Percentiles rank a stretch among this genome's conserved stretches.
Conservation (phyloP, 2,888 invertebrate species). For the Odontocolon sp. region DNA sequence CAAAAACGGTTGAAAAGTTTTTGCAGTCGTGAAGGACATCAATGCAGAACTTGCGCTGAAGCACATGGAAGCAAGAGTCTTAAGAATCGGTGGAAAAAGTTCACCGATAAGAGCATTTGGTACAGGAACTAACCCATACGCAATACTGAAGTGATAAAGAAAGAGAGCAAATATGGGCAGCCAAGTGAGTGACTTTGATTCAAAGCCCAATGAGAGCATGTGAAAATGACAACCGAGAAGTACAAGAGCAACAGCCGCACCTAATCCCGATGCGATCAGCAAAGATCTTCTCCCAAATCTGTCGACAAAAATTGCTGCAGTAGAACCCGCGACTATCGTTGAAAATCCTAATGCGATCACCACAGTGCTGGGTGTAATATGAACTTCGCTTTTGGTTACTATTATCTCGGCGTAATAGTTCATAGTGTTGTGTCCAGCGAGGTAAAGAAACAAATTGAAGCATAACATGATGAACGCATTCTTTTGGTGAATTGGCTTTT, state of each 20-base stretch:
- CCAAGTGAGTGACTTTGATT: constrained; percentile 65
- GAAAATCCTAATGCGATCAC: constrained; percentile 82
- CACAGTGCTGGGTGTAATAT: constrained; percentile 76
- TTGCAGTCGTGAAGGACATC: constrained; percentile 69
- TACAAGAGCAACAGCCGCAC: constrained; percentile 73
- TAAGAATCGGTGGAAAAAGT: constrained; percentile 75
- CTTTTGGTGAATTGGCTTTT: constrained; percentile 75
- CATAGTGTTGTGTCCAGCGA: constrained; percentile 80
- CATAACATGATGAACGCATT: constrained; percentile 79
- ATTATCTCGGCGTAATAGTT: constrained; percentile 80
- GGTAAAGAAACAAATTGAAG: constrained; percentile 82
- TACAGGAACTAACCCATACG: constrained; percentile 71
- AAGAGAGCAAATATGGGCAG: constrained; percentile 71
- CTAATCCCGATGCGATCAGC: constrained; percentile 80
- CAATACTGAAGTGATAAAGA: constrained; percentile 67
- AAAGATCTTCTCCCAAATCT: constrained; percentile 81
- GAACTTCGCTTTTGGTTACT: constrained; percentile 75
- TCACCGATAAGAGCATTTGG: constrained; percentile 74
- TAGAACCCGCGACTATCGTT: constrained; percentile 81
- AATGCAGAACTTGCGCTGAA: constrained; percentile 68
- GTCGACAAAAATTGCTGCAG: constrained; percentile 81
- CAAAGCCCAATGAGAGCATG: constrained; percentile 63
- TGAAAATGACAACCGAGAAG: constrained; percentile 74
- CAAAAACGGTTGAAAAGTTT: constrained; percentile 73
- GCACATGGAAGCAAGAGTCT: constrained; percentile 72